Evolutionary conservation across 2,113 vertebrate species (phyloP).

Genomic region (Hippopotamus amphibius): DNA sequence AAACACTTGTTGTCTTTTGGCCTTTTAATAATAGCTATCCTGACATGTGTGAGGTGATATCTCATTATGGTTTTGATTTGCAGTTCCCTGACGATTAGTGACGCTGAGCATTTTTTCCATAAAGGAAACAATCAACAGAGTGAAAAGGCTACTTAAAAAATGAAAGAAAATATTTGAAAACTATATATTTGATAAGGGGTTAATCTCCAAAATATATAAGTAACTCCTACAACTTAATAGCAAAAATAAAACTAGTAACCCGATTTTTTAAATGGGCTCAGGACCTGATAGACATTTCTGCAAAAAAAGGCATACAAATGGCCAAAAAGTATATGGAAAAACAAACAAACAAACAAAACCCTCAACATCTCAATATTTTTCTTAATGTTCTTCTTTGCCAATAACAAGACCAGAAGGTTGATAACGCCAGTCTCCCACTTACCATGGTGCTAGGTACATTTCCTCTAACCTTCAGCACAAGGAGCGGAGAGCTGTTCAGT

Average conservation of each 20-base stretch:
- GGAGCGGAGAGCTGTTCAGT: neutral
- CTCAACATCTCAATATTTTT: neutral
- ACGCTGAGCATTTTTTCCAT: neutral
- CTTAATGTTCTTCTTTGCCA: neutral
- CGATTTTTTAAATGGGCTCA: neutral
- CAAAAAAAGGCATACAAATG: neutral
- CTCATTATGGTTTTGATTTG: neutral
- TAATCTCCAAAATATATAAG: neutral
- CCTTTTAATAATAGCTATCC: neutral
- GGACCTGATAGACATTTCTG: neutral
- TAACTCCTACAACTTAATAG: neutral
- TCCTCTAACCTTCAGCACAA: neutral
- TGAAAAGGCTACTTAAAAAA: neutral
- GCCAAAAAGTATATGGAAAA: neutral
- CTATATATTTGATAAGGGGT: neutral
- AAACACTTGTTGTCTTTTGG: neutral
- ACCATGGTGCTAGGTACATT: neutral
- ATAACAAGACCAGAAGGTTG: neutral
- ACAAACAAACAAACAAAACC: neutral
- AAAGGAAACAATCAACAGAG: neutral
- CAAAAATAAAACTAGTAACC: neutral
- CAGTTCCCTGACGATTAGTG: neutral
- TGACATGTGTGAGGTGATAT: neutral
- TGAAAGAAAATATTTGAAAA: constrained; percentile 10
- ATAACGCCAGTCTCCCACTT: neutral